These are phyloP conservation scores for Ormyrus nitidulus DNA, from an alignment of 2,888 invertebrate genomes.

Conservation along the genomic window DNA sequence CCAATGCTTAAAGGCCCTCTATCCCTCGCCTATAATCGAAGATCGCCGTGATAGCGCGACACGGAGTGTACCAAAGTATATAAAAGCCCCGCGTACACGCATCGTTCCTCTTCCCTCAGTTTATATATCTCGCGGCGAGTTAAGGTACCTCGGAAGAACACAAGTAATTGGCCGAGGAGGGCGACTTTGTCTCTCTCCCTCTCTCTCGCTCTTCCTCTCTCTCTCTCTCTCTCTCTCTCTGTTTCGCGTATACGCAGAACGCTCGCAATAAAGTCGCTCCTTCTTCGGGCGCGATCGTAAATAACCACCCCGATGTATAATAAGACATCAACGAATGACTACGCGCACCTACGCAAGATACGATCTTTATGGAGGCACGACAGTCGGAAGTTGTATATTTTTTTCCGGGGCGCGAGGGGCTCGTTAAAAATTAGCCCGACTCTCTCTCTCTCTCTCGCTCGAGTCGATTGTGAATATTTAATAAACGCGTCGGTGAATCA, in stretches of 20 bases:
- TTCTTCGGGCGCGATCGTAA: slow-evolving; percentile 64
- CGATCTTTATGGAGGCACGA: slow-evolving; percentile 67
- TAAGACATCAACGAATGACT: slow-evolving; percentile 70
- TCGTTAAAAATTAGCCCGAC: slow-evolving; percentile 50
- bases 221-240: background rate
- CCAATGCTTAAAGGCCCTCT: no score
- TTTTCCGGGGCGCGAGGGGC: slow-evolving; percentile 38
- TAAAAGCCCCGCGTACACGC: slow-evolving; percentile 7
- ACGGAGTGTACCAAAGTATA: no score
- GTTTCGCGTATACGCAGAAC: no score
- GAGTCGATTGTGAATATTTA: slow-evolving; percentile 29
- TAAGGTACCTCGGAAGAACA: slow-evolving; percentile 34
- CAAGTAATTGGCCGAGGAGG: slow-evolving; percentile 51
- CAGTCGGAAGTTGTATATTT: slow-evolving; percentile 68
- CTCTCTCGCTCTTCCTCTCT: background rate
- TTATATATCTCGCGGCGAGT: slow-evolving; percentile 27
- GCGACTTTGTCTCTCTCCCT: slow-evolving; percentile 7
- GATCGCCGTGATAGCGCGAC: no score
- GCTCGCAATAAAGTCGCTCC: slow-evolving; percentile 49
- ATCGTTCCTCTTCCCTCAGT: slow-evolving; percentile 29
- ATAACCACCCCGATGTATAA: slow-evolving; percentile 66
- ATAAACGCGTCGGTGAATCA: slow-evolving; percentile 17
- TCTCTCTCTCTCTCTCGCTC: background rate
- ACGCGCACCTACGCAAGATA: slow-evolving; percentile 70
- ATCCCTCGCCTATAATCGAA: no score